Conservation (phyloP, 1,140 invertebrate genomes). For the Andrena cerasifolii region DNA sequence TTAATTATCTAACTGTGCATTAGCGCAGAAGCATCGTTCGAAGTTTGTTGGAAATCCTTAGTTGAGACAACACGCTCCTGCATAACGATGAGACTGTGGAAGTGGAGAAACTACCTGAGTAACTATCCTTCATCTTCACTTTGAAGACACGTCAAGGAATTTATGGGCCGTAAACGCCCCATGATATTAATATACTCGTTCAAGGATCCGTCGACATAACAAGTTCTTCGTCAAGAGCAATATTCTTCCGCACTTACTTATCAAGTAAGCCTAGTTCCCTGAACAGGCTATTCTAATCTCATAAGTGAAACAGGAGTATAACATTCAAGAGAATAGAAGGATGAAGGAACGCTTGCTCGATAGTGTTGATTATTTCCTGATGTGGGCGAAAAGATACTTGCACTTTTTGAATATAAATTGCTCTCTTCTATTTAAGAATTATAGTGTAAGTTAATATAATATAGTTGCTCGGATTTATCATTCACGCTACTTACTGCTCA, state of each 20-base stretch:
- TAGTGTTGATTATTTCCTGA: too few species aligned
- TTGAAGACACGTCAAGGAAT: slow-evolving; percentile 45
- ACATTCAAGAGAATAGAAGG: background rate
- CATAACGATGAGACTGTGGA: slow-evolving; percentile 1
- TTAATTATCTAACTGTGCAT: slow-evolving; percentile 24
- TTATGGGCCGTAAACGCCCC: slow-evolving; percentile 53
- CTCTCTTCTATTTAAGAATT: too few species aligned
- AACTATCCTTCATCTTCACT: slow-evolving; percentile 55
- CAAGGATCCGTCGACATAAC: slow-evolving; percentile 28
- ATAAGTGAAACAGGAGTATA: background rate
- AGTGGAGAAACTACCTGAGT: slow-evolving; percentile 31
- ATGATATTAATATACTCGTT: slow-evolving; percentile 49
- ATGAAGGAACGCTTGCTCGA: too few species aligned
- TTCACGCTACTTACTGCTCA: too few species aligned
- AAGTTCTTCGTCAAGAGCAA: background rate
- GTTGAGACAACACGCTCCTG: slow-evolving; percentile 2
- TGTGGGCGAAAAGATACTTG: too few species aligned
- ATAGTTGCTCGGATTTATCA: too few species aligned
- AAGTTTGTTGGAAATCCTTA: slow-evolving; percentile 26
- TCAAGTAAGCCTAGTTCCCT: background rate
- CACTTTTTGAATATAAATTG: too few species aligned
- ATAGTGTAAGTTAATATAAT: too few species aligned
- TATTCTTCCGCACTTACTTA: background rate
- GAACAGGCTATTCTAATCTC: too few species aligned
- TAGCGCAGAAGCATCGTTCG: background rate